Conservation (phyloP, 1,140 invertebrate species). For the Megalopta genalis region DNA sequence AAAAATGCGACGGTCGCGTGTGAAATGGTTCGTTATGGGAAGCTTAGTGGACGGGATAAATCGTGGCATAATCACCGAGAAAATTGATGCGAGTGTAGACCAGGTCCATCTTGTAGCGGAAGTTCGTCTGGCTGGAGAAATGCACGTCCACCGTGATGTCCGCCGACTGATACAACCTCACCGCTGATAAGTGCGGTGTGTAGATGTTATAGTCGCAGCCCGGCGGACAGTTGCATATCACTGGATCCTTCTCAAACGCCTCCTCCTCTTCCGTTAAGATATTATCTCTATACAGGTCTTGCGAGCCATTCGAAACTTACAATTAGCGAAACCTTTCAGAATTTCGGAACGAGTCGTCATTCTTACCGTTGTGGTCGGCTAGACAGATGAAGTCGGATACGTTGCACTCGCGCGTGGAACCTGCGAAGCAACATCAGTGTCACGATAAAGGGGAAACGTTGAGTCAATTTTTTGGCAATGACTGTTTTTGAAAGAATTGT, state of each 20-base stretch:
- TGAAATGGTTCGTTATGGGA: background rate
- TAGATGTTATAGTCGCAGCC: conserved; percentile 48
- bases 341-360: too few species aligned
- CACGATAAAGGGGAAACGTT: too few species aligned
- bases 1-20: background rate
- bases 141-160: conserved; percentile 47
- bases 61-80: conserved; percentile 34
- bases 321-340: background rate
- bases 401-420: conserved; percentile 31
- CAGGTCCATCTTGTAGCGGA: conserved; percentile 51
- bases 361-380: conserved; percentile 38
- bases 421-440: background rate
- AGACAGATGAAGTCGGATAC: conserved; percentile 41
- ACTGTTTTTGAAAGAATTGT: too few species aligned
- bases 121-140: conserved; percentile 44
- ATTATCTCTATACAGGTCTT: conserved; percentile 47
- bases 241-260: background rate
- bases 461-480: too few species aligned
- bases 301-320: background rate
- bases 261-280: conserved; percentile 3
- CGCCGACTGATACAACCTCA: conserved; percentile 11
- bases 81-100: conserved; percentile 41
- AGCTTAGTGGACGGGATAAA: background rate
- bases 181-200: conserved; percentile 23
- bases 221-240: conserved; percentile 48